phyloP scores from a whole-genome alignment of 2,888 invertebrate genomes.

The Sepiola atlantica region DNA sequence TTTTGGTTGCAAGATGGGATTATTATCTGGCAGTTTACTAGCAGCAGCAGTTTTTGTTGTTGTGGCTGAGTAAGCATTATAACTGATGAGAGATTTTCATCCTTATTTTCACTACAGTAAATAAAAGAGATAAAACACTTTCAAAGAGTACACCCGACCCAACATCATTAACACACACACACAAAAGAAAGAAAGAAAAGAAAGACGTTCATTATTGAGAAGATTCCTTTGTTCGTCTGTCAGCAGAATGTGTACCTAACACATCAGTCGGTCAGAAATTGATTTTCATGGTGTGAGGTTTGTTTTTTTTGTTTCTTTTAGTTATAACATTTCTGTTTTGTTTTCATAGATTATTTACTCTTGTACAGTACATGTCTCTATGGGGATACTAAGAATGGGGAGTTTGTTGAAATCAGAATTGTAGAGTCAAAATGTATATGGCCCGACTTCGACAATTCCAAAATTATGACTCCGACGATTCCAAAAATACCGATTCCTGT shows the following conservation, averaged over 20 bases:
- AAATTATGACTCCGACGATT: no score
- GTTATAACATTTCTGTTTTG: neutral
- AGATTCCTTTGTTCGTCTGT: neutral
- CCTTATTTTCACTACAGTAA: neutral
- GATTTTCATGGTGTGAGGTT: neutral
- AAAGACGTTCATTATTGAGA: neutral
- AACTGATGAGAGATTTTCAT: neutral
- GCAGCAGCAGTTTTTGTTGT: neutral
- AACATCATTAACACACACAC: neutral
- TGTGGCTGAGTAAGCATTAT: neutral
- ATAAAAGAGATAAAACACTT: neutral
- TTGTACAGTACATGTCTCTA: neutral
- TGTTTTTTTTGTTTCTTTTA: neutral
- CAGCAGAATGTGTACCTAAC: neutral
- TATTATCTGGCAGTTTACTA: neutral
- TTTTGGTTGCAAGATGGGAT: neutral
- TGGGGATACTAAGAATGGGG: no score
- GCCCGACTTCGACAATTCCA: no score
- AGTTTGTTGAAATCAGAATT: no score
- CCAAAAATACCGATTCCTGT: no score
- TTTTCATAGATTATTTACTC: neutral
- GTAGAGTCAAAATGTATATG: no score
- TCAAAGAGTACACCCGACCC: neutral
- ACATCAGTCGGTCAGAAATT: neutral
- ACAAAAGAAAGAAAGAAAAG: neutral